phyloP scores from a whole-genome alignment of 2,888 invertebrate species.

The Cepaea hortensis region DNA sequence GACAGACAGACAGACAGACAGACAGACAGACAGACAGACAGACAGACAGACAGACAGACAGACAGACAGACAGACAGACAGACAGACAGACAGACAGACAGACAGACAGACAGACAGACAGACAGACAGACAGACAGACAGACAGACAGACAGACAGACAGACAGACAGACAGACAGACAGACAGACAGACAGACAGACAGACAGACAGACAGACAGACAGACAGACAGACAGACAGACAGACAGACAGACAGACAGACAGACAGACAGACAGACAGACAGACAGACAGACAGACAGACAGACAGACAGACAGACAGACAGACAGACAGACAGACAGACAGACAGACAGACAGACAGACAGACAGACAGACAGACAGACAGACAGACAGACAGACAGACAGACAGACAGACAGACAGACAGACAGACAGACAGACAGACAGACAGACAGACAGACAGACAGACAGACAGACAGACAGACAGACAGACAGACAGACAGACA shows the following conservation, averaged over 20 bases:
- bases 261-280: no score
- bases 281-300: neutral
- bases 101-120: no score
- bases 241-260: neutral
- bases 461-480: no score
- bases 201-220: neutral
- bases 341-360: no score
- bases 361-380: no score
- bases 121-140: no score
- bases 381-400: conserved; percentile 37
- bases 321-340: no score
- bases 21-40: neutral
- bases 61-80: neutral
- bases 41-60: no score
- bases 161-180: conserved; percentile 36
- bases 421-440: no score
- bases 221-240: neutral
- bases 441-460: no score
- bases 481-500: no score
- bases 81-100: conserved; percentile 22
- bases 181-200: conserved; percentile 34
- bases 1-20: neutral
- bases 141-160: no score
- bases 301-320: conserved; percentile 10
- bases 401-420: conserved; percentile 20